phyloP scores from a whole-genome alignment of 1,140 invertebrate genomes.

The Drosophila watanabei region DNA sequence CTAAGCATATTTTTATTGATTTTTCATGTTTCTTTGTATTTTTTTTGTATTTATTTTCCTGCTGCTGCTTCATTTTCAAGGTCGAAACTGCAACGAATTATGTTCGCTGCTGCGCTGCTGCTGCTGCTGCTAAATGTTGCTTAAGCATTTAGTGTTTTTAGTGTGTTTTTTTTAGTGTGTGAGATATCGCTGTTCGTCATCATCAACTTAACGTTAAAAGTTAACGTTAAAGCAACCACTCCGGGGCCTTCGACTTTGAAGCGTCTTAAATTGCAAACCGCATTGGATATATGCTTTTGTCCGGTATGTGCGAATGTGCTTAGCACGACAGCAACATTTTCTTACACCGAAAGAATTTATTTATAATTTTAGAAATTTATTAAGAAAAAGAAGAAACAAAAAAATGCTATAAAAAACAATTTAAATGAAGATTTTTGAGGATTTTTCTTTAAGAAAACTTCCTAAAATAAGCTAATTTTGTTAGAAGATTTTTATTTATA shows the following conservation, averaged over 20 bases:
- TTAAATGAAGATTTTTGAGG: too few relatives aligned
- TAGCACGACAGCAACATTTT: constrained; percentile 20
- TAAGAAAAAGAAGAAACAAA: too few relatives aligned
- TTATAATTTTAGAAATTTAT: not conserved
- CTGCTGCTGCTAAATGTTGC: constrained; percentile 37
- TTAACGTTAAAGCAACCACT: constrained; percentile 38
- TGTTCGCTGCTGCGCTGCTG: not conserved
- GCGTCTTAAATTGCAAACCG: constrained; percentile 82
- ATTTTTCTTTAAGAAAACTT: too few relatives aligned
- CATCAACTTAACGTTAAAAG: constrained; percentile 41
- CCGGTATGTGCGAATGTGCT: constrained; percentile 16
- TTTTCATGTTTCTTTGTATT: not conserved
- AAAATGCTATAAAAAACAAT: too few relatives aligned
- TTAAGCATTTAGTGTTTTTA: constrained; percentile 52
- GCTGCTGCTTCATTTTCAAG: constrained; percentile 55
- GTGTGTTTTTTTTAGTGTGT: constrained; percentile 45
- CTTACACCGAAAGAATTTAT: constrained; percentile 14
- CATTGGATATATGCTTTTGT: constrained; percentile 52
- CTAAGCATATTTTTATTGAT: not conserved
- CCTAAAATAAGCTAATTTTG: too few relatives aligned
- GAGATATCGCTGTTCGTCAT: constrained; percentile 60
- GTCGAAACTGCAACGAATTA: constrained; percentile 67
- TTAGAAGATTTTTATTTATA: too few relatives aligned
- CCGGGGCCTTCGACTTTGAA: constrained; percentile 51
- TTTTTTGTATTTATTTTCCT: not conserved